Percentiles rank a stretch among this genome's conserved stretches.
These are phyloP conservation scores for Nothocercus nigrocapillus DNA, from an alignment of 2,113 vertebrate genomes.

Conservation along the genomic window DNA sequence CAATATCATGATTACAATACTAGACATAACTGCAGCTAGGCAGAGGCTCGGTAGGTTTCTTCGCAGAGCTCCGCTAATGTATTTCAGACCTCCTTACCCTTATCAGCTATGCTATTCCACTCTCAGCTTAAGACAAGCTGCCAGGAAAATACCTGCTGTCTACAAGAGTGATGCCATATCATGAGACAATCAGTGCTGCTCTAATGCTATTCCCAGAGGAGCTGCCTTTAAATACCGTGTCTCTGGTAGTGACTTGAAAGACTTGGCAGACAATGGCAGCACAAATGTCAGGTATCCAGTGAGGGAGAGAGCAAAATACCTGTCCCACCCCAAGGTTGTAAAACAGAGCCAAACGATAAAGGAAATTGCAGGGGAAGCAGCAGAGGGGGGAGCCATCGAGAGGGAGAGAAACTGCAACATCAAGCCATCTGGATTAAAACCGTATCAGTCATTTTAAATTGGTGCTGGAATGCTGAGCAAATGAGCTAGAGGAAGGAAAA, in stretches of 20 bases:
- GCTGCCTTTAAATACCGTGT: slow-evolving; percentile 45
- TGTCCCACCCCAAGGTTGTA: slow-evolving; percentile 38
- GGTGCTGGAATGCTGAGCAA: slow-evolving; percentile 33
- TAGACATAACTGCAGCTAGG: not conserved
- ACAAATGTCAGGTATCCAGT: slow-evolving; percentile 15
- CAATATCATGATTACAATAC: not conserved
- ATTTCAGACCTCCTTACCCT: not conserved
- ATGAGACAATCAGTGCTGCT: slow-evolving; percentile 28
- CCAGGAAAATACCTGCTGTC: slow-evolving; percentile 38
- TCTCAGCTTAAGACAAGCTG: slow-evolving; percentile 11
- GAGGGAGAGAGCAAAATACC: not conserved
- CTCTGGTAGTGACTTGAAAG: slow-evolving; percentile 46
- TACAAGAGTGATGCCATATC: slow-evolving; percentile 51
- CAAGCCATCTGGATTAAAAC: slow-evolving; percentile 56
- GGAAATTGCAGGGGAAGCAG: not conserved
- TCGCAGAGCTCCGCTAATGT: not conserved
- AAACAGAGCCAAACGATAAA: not conserved
- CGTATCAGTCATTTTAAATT: slow-evolving; percentile 56
- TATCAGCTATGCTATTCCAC: not conserved
- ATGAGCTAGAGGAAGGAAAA: slow-evolving; percentile 46
- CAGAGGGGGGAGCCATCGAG: not conserved
- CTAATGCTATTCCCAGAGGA: slow-evolving; percentile 15
- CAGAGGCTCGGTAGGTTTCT: not conserved
- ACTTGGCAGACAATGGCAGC: slow-evolving; percentile 16
- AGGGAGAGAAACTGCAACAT: slow-evolving; percentile 4